Evolutionary conservation across 2,797 vertebrate genomes (phyloP).

Genomic region (Galago senegalensis): DNA sequence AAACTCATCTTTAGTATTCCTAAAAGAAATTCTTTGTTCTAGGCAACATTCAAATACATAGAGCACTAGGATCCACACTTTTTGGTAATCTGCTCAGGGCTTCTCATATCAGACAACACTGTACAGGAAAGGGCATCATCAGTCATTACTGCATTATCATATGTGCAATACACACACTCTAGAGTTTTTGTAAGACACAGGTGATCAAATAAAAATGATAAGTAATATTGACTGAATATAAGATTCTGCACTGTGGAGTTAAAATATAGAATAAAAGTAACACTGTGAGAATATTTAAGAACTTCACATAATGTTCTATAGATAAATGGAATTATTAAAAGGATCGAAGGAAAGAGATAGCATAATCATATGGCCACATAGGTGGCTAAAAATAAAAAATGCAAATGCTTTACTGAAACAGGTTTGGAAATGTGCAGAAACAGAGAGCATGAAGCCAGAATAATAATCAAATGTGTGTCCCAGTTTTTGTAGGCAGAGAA

Average conservation of each 20-base stretch:
- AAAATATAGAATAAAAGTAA: neutral
- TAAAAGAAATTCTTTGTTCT: neutral
- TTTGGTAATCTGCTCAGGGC: neutral
- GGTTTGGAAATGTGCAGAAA: neutral
- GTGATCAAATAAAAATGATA: neutral
- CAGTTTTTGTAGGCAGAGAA: neutral
- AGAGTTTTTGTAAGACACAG: neutral
- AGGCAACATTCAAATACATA: neutral
- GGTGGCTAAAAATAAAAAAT: neutral
- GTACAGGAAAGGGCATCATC: neutral
- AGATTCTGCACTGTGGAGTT: neutral
- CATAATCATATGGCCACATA: neutral
- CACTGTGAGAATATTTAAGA: neutral
- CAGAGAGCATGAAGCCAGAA: neutral
- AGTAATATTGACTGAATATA: rapidly evolving
- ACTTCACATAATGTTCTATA: neutral
- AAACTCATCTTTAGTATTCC: neutral
- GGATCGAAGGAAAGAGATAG: neutral
- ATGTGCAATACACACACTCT: too few species aligned
- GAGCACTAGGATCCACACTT: neutral
- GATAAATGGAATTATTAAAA: neutral
- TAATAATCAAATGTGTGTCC: neutral
- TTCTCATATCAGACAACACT: neutral
- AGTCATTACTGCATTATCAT: neutral
- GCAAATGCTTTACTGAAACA: neutral